Conservation (phyloP, 2,113 vertebrate genomes). For the Elaphurus davidianus region DNA sequence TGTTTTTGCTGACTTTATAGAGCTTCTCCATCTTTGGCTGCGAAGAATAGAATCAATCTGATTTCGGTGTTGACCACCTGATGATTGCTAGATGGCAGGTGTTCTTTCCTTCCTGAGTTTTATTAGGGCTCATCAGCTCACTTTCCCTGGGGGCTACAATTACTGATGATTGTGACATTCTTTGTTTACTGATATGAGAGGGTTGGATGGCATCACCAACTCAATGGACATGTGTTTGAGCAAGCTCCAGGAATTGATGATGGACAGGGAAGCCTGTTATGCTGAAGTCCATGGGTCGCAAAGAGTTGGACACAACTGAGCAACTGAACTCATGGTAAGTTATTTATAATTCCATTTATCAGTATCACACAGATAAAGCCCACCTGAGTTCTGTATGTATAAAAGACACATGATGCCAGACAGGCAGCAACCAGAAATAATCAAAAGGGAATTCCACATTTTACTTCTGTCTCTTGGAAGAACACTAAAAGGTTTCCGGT, state of each 20-base stretch:
- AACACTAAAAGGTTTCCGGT: background rate
- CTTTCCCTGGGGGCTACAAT: background rate
- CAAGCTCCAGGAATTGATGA: background rate
- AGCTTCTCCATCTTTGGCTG: no score
- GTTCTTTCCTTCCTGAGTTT: background rate
- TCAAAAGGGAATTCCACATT: background rate
- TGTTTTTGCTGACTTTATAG: no score
- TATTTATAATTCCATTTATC: background rate
- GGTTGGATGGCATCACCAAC: background rate
- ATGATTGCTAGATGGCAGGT: background rate
- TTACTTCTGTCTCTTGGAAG: background rate
- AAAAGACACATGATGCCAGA: background rate
- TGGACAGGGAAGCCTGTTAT: background rate
- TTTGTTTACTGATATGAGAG: background rate
- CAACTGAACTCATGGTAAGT: background rate
- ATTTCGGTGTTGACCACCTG: background rate
- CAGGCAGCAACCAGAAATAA: background rate
- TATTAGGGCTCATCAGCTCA: background rate
- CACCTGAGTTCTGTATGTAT: background rate
- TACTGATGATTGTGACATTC: background rate
- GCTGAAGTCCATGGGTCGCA: background rate
- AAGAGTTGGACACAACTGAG: background rate
- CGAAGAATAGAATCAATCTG: no score
- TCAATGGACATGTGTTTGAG: background rate
- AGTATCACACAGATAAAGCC: background rate